Percentiles rank a stretch among this genome's conserved stretches.
phyloP scores from a whole-genome alignment of 2,797 vertebrate genomes.

The Karalla daura region DNA sequence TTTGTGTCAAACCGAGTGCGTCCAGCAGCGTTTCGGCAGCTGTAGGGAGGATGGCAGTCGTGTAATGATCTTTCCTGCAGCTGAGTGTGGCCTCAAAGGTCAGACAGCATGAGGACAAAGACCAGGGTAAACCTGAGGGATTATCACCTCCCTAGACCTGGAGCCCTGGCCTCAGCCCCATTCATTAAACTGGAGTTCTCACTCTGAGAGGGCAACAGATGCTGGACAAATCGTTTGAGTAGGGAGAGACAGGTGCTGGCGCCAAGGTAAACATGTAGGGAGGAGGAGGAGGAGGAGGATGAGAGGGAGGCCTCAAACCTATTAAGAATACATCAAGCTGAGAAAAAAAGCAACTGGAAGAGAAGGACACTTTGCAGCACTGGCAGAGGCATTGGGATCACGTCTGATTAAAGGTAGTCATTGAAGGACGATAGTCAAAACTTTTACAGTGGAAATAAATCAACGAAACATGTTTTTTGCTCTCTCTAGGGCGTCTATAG shows the following conservation, averaged over 20 bases:
- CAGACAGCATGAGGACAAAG: conserved; percentile 26
- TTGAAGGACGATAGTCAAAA: neutral
- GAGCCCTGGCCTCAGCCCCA: neutral
- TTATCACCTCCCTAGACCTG: conserved; percentile 25
- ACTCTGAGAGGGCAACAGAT: conserved; percentile 17
- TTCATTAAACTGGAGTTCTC: conserved; percentile 48
- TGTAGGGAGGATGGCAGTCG: conserved; percentile 8
- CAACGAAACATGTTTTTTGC: too few species aligned
- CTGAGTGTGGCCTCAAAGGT: conserved; percentile 55
- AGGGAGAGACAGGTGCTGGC: conserved; percentile 21
- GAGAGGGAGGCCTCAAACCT: too few species aligned
- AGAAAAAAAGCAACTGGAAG: neutral
- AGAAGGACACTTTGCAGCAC: neutral
- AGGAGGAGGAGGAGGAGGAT: conserved; percentile 34
- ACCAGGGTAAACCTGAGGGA: conserved; percentile 15
- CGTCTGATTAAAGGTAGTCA: neutral
- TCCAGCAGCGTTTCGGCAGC: neutral
- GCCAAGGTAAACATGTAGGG: conserved; percentile 50
- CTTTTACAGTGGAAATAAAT: too few species aligned
- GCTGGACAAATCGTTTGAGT: conserved; percentile 18
- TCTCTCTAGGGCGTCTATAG: too few species aligned
- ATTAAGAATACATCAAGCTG: conserved; percentile 34
- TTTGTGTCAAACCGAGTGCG: neutral
- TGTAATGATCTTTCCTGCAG: conserved; percentile 29
- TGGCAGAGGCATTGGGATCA: neutral